Conservation (phyloP, 2,797 vertebrate species). For the Diplodus puntazzo region DNA sequence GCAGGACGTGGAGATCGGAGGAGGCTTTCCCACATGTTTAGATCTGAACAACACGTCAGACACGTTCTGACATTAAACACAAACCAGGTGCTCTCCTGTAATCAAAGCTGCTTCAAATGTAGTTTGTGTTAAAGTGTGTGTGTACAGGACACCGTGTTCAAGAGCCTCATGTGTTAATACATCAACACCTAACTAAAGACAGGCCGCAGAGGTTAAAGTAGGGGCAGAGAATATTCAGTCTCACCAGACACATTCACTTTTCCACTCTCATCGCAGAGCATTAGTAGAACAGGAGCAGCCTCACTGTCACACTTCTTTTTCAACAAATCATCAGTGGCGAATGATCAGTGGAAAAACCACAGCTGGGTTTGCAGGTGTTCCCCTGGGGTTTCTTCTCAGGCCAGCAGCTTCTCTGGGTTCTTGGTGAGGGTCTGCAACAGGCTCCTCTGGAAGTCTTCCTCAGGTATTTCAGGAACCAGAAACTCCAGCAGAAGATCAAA, state of each 20-base stretch:
- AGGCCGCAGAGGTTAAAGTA: constrained; percentile 22
- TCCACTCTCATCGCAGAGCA: neutral
- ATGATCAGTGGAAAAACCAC: neutral
- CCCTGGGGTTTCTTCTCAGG: constrained; percentile 46
- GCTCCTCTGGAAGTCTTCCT: constrained; percentile 82
- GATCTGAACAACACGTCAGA: constrained; percentile 43
- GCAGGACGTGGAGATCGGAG: constrained; percentile 42
- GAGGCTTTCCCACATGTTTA: constrained; percentile 60
- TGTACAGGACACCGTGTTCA: constrained; percentile 13
- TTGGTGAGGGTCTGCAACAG: constrained; percentile 81
- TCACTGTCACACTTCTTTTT: neutral
- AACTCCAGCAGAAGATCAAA: constrained; percentile 93
- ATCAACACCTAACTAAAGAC: constrained; percentile 56
- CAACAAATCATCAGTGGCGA: neutral
- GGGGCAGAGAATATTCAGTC: constrained; percentile 19
- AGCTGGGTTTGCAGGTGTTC: neutral
- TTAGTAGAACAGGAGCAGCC: constrained; percentile 10
- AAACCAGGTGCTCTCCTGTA: constrained; percentile 71
- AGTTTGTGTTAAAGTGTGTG: constrained; percentile 24
- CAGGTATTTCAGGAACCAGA: constrained; percentile 87
- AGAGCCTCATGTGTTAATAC: constrained; percentile 34
- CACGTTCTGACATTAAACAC: constrained; percentile 64
- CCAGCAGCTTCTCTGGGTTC: constrained; percentile 68
- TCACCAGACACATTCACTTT: constrained; percentile 18
- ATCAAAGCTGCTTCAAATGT: constrained; percentile 65